phyloP scores from a whole-genome alignment of 2,888 invertebrate genomes.

The Cremastobaeus sp. region DNA sequence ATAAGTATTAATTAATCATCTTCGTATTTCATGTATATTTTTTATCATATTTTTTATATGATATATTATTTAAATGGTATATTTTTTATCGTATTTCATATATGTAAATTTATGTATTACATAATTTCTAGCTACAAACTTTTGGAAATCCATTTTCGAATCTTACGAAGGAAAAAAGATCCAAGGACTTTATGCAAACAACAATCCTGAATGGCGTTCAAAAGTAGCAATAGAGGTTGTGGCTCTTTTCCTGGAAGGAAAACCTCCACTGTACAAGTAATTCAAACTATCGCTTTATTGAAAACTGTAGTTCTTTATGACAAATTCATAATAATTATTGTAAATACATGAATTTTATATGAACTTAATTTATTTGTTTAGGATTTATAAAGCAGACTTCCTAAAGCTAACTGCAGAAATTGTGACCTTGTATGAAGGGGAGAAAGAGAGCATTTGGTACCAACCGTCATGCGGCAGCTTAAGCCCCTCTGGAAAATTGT shows the following conservation, averaged over 20 bases:
- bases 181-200: not conserved
- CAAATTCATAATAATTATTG: no score
- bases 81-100: not conserved
- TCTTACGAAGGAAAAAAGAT: conserved; percentile 11
- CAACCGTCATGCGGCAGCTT: not conserved
- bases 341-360: not conserved
- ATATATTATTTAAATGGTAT: no score
- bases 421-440: conserved; percentile 1
- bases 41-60: no score
- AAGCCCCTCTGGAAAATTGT: conserved; percentile 15
- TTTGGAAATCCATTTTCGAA: conserved; percentile 7
- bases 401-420: conserved; percentile 1
- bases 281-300: no score
- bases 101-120: not conserved
- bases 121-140: conserved; percentile 5
- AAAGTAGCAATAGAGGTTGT: conserved; percentile 5
- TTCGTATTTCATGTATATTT: no score
- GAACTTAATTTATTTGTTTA: not conserved
- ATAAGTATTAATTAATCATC: no score
- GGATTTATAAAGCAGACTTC: conserved; percentile 8
- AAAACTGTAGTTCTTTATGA: no score
- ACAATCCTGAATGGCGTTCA: conserved; percentile 9
- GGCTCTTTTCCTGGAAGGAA: not conserved
- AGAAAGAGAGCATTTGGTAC: conserved; percentile 8
- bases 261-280: conserved; percentile 9